These are phyloP conservation scores for Ceryle rudis DNA, from an alignment of 2,797 vertebrate genomes.

Conservation along the genomic window DNA sequence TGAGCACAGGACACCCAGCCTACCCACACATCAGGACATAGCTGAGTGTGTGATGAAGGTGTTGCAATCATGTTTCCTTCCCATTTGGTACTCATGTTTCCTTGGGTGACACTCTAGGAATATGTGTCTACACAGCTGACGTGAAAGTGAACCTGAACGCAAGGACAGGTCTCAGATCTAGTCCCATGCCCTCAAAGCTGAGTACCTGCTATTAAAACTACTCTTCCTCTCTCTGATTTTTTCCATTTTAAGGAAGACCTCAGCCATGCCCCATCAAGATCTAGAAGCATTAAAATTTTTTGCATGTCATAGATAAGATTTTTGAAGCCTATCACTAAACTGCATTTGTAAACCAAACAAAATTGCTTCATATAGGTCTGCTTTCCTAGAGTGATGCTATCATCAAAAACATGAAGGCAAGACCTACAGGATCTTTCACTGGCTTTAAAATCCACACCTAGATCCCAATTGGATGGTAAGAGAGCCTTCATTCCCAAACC, in stretches of 20 bases:
- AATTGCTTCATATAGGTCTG: not conserved
- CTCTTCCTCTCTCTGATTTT: not conserved
- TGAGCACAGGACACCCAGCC: not conserved
- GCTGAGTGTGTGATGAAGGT: not conserved
- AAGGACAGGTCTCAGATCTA: not conserved
- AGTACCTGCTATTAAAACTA: not conserved
- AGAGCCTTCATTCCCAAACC: not conserved
- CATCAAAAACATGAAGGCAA: not conserved
- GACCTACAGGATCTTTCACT: not conserved
- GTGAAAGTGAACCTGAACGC: not conserved
- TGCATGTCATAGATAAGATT: not conserved
- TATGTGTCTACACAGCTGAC: not conserved
- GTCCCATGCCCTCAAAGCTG: not conserved
- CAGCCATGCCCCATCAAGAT: not conserved
- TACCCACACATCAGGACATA: fast-evolving
- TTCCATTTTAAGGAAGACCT: not conserved
- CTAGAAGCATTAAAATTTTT: not conserved
- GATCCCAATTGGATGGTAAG: not conserved
- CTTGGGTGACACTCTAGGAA: not conserved
- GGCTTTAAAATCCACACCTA: not conserved
- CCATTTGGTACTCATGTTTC: not conserved
- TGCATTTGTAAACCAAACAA: not conserved
- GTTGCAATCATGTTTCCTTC: not conserved
- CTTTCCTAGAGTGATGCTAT: not conserved
- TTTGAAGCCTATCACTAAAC: not conserved